Evolutionary conservation across 2,888 invertebrate genomes (phyloP), one percentile per base, ranked within the genome.

Genomic region (Drosophila rellima): DNA sequence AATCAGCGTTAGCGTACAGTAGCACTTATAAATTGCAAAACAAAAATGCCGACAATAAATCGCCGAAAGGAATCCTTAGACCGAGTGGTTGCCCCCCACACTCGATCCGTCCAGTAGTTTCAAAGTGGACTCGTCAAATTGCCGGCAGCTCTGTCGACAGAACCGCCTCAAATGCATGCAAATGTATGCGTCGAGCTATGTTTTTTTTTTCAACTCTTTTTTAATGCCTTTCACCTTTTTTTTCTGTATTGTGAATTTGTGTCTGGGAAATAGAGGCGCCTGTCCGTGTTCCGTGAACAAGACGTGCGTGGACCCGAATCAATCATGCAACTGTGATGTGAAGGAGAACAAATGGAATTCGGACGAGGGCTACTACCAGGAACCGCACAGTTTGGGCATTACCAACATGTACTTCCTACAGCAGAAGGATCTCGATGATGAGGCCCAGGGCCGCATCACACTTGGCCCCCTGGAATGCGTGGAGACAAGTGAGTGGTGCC

Each of bases 401-500:
- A 98, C 96, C 5, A 96, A 97, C 91, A 97, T 98, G 96, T 96
- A 96, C 78, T 97, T 98, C 90, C 93, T 97, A 51, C 97, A 98
- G 89, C 97, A 97, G 89, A 95, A 96, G 80, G 95, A 96, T 90
- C 93, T 97, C 73, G 95, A 96, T 55, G 95, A 95, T 76, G 96
- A 97, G 90, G 96, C 97, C 1, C 95, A 96, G 80, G 97, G 97
- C 1, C 94, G 97, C 80, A 96, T 98, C 50, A 98, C 98, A 0
- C 93, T 98, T 55, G 98, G 98, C 3, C 97, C 98, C 1, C 93
- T 98, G 79, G 97, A 97, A 92, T 98, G 98, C 93, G 97, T 98
- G 59, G 98, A 98, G 94, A 98, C 98, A 64, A 97, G 98, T 98
- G 93, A 94, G 95, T 93, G 39, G 6, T 18, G 4, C 7, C 31